These are phyloP conservation scores for Onychomys torridus DNA, from an alignment of 2,797 vertebrate genomes.

Conservation along the genomic window DNA sequence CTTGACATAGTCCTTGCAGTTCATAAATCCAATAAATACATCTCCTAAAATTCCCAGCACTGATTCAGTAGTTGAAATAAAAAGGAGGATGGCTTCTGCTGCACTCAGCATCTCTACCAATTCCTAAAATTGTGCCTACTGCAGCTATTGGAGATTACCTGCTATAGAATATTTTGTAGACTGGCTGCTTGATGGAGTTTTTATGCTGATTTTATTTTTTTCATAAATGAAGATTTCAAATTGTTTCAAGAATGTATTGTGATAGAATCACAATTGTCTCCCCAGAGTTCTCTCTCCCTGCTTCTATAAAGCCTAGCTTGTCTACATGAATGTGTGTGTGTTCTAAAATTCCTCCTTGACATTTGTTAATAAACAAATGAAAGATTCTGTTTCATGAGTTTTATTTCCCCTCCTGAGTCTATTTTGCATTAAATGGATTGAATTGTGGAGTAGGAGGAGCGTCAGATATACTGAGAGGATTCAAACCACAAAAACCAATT, in stretches of 20 bases:
- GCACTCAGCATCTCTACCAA: neutral
- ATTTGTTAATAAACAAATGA: constrained; percentile 74
- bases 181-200: neutral
- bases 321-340: neutral
- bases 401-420: neutral
- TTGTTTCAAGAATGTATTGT: neutral
- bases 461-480: neutral
- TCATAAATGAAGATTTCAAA: neutral
- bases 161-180: neutral
- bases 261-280: neutral
- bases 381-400: constrained; percentile 47
- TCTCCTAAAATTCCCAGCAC: constrained; percentile 31
- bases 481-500: neutral
- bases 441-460: neutral
- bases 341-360: neutral
- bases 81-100: constrained; percentile 18
- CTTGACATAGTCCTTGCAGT: constrained; percentile 48
- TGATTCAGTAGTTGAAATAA: neutral
- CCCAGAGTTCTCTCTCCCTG: neutral
- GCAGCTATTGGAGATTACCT: neutral
- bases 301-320: neutral
- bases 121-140: neutral
- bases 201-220: neutral
- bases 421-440: constrained; percentile 58
- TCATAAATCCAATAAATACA: constrained; percentile 56